Percentiles rank a stretch among this genome's conserved stretches.
Evolutionary conservation across 2,888 invertebrate species (phyloP).

Genomic region (Leptopilina syphax): DNA sequence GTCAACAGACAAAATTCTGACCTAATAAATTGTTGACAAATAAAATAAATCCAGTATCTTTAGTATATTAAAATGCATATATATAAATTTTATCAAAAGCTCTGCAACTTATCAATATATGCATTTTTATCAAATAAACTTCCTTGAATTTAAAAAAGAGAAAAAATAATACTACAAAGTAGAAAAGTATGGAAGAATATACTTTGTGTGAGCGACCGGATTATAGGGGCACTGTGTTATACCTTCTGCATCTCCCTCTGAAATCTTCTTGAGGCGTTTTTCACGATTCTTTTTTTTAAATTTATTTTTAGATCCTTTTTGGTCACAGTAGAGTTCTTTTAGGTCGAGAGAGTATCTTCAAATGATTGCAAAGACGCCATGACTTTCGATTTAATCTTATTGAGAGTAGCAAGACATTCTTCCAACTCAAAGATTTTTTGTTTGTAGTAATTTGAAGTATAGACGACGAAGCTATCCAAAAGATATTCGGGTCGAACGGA

Average conservation of each 20-base stretch:
- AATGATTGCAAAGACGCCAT: constrained; percentile 52
- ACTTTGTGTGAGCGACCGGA: constrained; percentile 7
- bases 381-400: constrained; percentile 60
- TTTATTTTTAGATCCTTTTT: constrained; percentile 17
- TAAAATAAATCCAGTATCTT: too few relatives aligned
- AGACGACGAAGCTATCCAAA: not conserved
- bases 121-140: too few relatives aligned
- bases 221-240: not conserved
- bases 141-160: not conserved
- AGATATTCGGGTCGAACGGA: not conserved
- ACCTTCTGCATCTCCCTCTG: not conserved
- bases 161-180: not conserved
- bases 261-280: not conserved
- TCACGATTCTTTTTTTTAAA: not conserved
- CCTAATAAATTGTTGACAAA: too few relatives aligned
- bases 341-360: constrained; percentile 53
- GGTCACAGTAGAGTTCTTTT: constrained; percentile 39
- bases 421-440: constrained; percentile 63
- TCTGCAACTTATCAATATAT: too few relatives aligned
- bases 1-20: too few relatives aligned
- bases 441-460: constrained; percentile 56
- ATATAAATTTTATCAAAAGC: too few relatives aligned
- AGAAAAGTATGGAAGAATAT: not conserved
- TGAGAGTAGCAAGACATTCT: constrained; percentile 59
- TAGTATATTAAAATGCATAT: too few relatives aligned